Conservation (phyloP, 2,113 vertebrate genomes). For the Leucosticte australis region DNA sequence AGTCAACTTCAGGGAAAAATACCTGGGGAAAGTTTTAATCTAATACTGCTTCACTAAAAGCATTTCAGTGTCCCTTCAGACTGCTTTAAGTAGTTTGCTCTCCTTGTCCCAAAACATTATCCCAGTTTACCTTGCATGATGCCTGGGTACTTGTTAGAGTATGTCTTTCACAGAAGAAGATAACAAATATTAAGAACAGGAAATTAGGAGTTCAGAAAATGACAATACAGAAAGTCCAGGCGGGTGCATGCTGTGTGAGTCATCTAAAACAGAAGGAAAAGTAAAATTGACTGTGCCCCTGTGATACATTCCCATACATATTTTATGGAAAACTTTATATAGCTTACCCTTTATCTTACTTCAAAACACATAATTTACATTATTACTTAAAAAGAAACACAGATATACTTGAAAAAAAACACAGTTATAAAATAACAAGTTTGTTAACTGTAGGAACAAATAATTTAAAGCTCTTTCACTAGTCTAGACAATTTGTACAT, state of each 20-base stretch:
- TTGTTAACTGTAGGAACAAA: not conserved
- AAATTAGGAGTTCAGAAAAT: not conserved
- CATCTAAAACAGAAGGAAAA: not conserved
- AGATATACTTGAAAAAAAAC: not conserved
- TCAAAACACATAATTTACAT: not conserved
- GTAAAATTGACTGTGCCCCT: not conserved
- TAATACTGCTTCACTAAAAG: not conserved
- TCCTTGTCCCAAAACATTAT: not conserved
- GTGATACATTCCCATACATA: not conserved
- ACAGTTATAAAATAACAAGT: not conserved
- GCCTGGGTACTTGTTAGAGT: not conserved
- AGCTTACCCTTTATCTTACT: not conserved
- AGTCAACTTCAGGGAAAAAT: not conserved
- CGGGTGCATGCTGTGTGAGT: not conserved
- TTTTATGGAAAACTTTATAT: not conserved
- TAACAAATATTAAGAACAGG: not conserved
- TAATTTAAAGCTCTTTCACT: conserved; percentile 14
- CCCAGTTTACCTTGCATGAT: not conserved
- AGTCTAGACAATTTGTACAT: not conserved
- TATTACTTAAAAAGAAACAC: not conserved
- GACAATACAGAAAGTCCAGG: not conserved
- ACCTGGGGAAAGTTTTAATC: not conserved
- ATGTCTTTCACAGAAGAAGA: not conserved
- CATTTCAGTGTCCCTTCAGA: not conserved
- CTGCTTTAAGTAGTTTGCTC: not conserved